A percentile compares a stretch with the other conserved stretches of the same genome.
Evolutionary conservation across 2,888 invertebrate species (phyloP).

Genomic region (Tiphia femorata): DNA sequence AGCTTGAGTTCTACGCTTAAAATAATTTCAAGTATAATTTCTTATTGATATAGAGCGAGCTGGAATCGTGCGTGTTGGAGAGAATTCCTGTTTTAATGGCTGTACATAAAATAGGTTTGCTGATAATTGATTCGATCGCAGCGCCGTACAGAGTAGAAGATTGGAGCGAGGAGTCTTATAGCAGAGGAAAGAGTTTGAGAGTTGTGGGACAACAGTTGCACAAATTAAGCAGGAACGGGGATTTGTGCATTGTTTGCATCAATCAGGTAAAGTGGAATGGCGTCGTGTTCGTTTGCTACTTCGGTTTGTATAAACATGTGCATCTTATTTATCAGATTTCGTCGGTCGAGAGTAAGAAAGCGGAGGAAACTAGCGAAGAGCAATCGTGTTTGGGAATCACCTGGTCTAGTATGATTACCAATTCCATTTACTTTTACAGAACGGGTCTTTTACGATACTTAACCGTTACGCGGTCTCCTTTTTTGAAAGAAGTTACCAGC

Average conservation of each 20-base stretch:
- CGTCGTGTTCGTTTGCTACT: too few species aligned
- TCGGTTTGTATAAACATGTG: not conserved
- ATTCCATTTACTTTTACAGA: slow-evolving; percentile 57
- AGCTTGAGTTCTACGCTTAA: not conserved
- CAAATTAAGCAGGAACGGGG: slow-evolving; percentile 71
- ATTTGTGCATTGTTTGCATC: slow-evolving; percentile 76
- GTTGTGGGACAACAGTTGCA: slow-evolving; percentile 73
- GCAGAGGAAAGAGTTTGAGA: slow-evolving; percentile 73
- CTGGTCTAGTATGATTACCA: slow-evolving; percentile 61
- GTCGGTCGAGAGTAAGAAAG: slow-evolving; percentile 4
- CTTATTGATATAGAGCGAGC: slow-evolving; percentile 69
- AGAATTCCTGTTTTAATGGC: slow-evolving; percentile 73
- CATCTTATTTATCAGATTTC: too few species aligned
- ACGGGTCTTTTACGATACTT: slow-evolving; percentile 45
- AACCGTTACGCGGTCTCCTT: slow-evolving; percentile 51
- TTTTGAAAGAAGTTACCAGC: slow-evolving; percentile 50
- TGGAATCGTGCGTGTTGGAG: slow-evolving; percentile 72
- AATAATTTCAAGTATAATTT: slow-evolving; percentile 3
- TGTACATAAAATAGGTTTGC: slow-evolving; percentile 72
- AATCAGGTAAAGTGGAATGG: slow-evolving; percentile 83
- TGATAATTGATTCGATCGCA: slow-evolving; percentile 82
- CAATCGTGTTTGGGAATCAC: slow-evolving; percentile 58
- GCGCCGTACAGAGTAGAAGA: slow-evolving; percentile 76
- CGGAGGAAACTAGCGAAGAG: too few species aligned
- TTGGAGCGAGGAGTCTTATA: slow-evolving; percentile 69